Base-by-base conservation (phyloP, 2,888 invertebrate genomes). In the Eupeodes latifasciatus region DNA sequence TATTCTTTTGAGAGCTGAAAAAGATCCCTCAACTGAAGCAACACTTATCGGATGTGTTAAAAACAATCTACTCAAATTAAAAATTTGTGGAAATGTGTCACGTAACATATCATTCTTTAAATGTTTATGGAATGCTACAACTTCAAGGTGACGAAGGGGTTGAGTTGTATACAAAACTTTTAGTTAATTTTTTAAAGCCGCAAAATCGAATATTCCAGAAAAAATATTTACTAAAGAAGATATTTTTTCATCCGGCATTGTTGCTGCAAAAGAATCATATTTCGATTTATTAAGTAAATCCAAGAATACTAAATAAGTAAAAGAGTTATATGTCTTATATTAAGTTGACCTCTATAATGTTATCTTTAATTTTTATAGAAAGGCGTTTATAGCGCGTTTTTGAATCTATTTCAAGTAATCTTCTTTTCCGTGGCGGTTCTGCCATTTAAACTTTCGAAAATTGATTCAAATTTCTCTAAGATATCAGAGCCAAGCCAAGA, bases 291-390 rank as follows among this genome's bases (percentile, higher is more conserved):
- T 19, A 19, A 19, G 19, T 19, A 19, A 19, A 19, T 19, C 19
- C 1, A 1, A 19, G 19, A 19, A 19, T 19, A 1, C 19, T 59
- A 61, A 61, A 19, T 62, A 16, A 4, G 51, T 62, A 5, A 75
- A 62, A 36, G 74, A 34, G 40, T 75, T 75, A 51, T 72, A 72
- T n/a, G n/a, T 34, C 59, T 19, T 19, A 19, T 19, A 19, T 19
- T 19, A 19, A 19, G 19, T 19, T 55, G 62, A 40, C 4, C 3
- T 44, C 3, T 44, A 55, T 64, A 64, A 64, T 76, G 53, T 62
- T 64, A 40, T 76, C 40, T 16, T 76, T 76, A 44, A 64, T 77
- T 77, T 66, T 57, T 47, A 66, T 27, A 75, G 53, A 67, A 57
- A 77, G 67, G 5, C 59, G 69, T 36, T 59, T 78, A 16, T 69